phyloP scores from a whole-genome alignment of 1,140 invertebrate species.

The Ganaspis sp. region DNA sequence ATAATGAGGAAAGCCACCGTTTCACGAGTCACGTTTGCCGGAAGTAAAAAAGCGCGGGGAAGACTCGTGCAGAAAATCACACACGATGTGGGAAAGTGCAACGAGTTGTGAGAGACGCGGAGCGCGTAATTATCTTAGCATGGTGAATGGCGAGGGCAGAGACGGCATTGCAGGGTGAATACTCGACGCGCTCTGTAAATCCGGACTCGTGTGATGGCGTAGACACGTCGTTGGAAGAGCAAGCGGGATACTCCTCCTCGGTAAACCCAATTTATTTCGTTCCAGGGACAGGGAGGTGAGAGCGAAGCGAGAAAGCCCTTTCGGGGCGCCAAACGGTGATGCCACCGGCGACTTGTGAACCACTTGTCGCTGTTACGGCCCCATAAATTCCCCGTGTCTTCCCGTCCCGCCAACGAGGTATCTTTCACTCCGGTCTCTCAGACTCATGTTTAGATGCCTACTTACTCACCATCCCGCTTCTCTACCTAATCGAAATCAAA shows the following conservation, averaged over 20 bases:
- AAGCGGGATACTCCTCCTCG: conserved; percentile 55
- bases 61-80: conserved; percentile 24
- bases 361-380: conserved; percentile 76
- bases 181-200: conserved; percentile 22
- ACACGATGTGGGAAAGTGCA: conserved; percentile 35
- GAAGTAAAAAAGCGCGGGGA: conserved; percentile 36
- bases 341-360: conserved; percentile 76
- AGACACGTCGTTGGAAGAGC: conserved; percentile 50
- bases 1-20: not conserved
- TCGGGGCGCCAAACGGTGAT: conserved; percentile 71
- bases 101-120: conserved; percentile 29
- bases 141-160: not conserved
- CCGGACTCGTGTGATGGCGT: conserved; percentile 35
- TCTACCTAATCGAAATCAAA: conserved; percentile 54
- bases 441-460: conserved; percentile 58
- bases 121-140: conserved; percentile 50
- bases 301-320: conserved; percentile 68
- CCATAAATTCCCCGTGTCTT: conserved; percentile 72
- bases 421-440: conserved; percentile 48
- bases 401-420: conserved; percentile 45
- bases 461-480: conserved; percentile 47
- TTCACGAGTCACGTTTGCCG: conserved; percentile 26
- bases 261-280: conserved; percentile 75
- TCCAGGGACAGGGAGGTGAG: conserved; percentile 65
- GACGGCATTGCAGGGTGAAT: conserved; percentile 9